Conservation (phyloP, 2,888 invertebrate species). For the Apotomis betuletana region DNA sequence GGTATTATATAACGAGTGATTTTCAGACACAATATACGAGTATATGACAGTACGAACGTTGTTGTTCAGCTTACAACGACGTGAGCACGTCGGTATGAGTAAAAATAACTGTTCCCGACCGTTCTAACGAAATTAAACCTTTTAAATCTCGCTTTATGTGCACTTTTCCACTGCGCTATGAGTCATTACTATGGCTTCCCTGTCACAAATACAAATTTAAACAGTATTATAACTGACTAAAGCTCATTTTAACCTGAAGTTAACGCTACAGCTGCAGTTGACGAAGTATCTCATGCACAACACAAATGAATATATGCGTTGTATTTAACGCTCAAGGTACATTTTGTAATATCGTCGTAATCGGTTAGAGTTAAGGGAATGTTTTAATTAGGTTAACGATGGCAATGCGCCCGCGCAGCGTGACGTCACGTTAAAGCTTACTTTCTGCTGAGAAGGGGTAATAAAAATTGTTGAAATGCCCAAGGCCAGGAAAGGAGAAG, state of each 20-base stretch:
- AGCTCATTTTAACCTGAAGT: not conserved
- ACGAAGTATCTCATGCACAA: constrained; percentile 1
- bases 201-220: not conserved
- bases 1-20: not conserved
- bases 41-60: not conserved
- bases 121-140: not conserved
- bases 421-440: constrained; percentile 46
- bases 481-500: not conserved
- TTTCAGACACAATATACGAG: not conserved
- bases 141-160: not conserved
- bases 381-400: constrained; percentile 74
- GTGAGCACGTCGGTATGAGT: not conserved
- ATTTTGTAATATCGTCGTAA: constrained; percentile 43
- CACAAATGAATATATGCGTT: not conserved
- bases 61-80: constrained; percentile 7
- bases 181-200: not conserved
- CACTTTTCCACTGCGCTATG: not conserved
- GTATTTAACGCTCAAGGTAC: not conserved
- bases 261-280: not conserved
- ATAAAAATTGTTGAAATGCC: constrained; percentile 29
- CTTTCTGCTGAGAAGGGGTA: constrained; percentile 23
- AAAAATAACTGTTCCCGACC: constrained; percentile 1
- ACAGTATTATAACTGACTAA: not conserved
- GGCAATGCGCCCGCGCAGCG: constrained; percentile 49
- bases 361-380: constrained; percentile 57